Conservation (phyloP, 2,797 vertebrate species). For the Melanotaenia boesemani region DNA sequence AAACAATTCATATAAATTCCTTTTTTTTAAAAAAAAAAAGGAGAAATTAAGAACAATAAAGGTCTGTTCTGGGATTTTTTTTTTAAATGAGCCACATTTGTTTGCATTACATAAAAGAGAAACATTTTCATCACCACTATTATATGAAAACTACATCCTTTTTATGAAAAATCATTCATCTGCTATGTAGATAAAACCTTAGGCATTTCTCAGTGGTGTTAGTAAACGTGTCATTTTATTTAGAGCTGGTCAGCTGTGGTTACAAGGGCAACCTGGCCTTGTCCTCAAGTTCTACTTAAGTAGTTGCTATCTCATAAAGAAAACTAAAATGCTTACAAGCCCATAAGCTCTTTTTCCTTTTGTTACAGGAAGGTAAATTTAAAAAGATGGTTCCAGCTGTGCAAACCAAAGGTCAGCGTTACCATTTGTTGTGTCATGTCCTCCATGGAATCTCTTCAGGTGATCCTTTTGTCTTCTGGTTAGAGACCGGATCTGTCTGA, state of each 20-base stretch:
- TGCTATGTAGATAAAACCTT: background rate
- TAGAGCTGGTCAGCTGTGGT: slow-evolving; percentile 39
- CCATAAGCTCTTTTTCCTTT: slow-evolving; percentile 46
- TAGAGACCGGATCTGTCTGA: slow-evolving; percentile 90
- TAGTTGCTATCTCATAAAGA: slow-evolving; percentile 59
- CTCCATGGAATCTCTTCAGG: slow-evolving; percentile 90
- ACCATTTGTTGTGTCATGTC: slow-evolving; percentile 89
- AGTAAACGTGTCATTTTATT: slow-evolving; percentile 67
- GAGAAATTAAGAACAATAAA: background rate
- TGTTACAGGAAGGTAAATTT: slow-evolving; percentile 51
- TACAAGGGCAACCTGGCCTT: slow-evolving; percentile 41
- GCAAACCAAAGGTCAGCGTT: slow-evolving; percentile 67
- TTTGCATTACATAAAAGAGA: background rate
- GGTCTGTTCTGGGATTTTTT: background rate
- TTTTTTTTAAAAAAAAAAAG: background rate
- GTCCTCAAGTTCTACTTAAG: slow-evolving; percentile 37
- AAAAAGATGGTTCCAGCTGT: slow-evolving; percentile 8
- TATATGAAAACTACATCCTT: background rate
- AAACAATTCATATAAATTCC: background rate
- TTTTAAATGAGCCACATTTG: background rate
- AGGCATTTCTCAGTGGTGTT: slow-evolving; percentile 55
- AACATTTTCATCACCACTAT: background rate
- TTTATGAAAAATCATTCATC: slow-evolving; percentile 2
- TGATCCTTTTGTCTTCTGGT: slow-evolving; percentile 94
- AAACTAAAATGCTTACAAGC: slow-evolving; percentile 28